Conservation (phyloP, 2,888 invertebrate species). For the Megalurothrips usitatus region DNA sequence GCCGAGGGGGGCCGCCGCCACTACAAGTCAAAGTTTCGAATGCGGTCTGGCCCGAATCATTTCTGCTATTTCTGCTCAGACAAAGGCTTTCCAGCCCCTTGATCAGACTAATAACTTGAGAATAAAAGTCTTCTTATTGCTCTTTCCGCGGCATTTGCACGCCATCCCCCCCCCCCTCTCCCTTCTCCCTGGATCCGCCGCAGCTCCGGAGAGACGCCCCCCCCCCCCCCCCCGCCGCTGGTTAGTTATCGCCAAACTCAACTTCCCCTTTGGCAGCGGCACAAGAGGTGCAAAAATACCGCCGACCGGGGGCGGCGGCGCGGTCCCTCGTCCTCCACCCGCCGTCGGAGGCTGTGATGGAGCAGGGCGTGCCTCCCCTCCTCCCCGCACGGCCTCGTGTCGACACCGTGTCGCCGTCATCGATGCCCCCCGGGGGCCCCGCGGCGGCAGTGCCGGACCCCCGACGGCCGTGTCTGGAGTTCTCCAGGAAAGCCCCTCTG, state of each 20-base stretch:
- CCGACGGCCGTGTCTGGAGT: too few relatives aligned
- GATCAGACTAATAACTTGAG: constrained; percentile 23
- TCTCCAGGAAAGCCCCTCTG: too few relatives aligned
- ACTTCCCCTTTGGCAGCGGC: background rate
- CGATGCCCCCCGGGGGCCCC: too few relatives aligned
- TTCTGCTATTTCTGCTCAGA: constrained; percentile 17
- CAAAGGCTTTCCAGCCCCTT: constrained; percentile 22
- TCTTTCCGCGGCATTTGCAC: background rate
- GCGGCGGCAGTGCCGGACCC: too few relatives aligned
- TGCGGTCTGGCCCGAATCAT: constrained; percentile 15
- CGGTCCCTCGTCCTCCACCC: too few relatives aligned
- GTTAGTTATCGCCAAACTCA: background rate
- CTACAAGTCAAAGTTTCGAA: constrained; percentile 22
- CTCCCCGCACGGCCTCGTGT: too few relatives aligned
- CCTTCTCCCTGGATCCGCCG: background rate
- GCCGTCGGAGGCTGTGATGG: too few relatives aligned
- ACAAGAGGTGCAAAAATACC: too few relatives aligned
- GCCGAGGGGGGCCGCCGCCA: background rate
- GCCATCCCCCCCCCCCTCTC: background rate
- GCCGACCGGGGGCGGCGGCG: too few relatives aligned
- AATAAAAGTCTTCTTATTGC: constrained; percentile 12
- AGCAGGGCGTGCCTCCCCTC: too few relatives aligned
- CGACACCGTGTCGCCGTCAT: too few relatives aligned
- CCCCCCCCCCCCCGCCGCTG: background rate
- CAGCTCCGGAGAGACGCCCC: background rate